phyloP scores from a whole-genome alignment of 2,113 vertebrate genomes.

The Oenanthe oenanthe region DNA sequence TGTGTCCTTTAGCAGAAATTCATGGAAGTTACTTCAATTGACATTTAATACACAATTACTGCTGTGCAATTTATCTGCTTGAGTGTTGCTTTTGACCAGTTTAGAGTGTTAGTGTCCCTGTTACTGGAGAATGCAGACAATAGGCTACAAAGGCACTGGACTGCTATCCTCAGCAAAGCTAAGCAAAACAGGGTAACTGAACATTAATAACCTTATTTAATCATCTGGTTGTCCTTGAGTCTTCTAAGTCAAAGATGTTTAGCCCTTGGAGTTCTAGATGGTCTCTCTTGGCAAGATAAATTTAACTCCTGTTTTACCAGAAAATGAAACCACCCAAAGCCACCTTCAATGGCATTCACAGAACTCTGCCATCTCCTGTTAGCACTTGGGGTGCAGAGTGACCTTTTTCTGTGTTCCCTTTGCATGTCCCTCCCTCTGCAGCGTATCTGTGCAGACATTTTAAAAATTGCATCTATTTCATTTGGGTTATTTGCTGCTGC shows the following conservation, averaged over 20 bases:
- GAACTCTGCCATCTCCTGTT: neutral
- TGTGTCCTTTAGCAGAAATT: constrained; percentile 1
- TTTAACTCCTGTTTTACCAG: constrained; percentile 31
- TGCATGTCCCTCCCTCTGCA: neutral
- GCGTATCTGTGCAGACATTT: neutral
- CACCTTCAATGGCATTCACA: neutral
- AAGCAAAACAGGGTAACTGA: neutral
- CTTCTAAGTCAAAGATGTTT: neutral
- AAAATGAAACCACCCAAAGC: neutral
- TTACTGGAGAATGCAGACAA: neutral
- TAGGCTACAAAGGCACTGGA: neutral
- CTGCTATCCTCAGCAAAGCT: neutral
- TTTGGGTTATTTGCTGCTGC: constrained; percentile 16
- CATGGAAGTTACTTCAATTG: neutral
- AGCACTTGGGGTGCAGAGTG: neutral
- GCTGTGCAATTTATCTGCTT: constrained; percentile 1
- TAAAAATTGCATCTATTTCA: neutral
- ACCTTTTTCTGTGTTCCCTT: neutral
- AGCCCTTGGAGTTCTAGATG: neutral
- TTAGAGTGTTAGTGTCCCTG: neutral
- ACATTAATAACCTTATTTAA: neutral
- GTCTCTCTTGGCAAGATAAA: neutral
- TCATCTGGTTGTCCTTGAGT: neutral
- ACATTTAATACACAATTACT: constrained; percentile 11
- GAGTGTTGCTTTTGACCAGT: constrained; percentile 7